Evolutionary conservation across 2,797 vertebrate species (phyloP), one percentile per base, ranked within the genome.

Genomic region (Tenualosa ilisha): DNA sequence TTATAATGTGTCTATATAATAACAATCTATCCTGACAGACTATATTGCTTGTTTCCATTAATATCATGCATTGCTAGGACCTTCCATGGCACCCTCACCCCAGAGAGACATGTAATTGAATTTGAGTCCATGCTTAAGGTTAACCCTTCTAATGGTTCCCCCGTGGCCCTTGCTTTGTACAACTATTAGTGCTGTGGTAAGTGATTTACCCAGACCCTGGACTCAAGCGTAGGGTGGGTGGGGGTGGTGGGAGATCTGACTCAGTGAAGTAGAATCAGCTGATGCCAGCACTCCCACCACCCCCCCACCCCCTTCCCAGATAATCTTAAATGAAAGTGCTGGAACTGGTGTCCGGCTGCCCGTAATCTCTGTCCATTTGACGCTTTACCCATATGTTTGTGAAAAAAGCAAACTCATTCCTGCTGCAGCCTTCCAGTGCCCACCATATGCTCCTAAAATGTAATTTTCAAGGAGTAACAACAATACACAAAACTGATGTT

Each of bases 221-320:
- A 84, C 83, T 85, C 85, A 83, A 59, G 82, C 86, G 85, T 56
- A 83, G 40, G 85, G 53, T 17, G 53, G 56, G 86, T 17, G 83
- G 85, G 85, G 88, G 84, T 31, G 85, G n/a, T 9, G n/a, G 59
- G n/a, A 7, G n/a, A n/a, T 85, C 81, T 86, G 87, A 86, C 61
- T 88, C 83, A 85, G 86, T 85, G 87, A 85, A 68, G 83, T 84
- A 63, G 84, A 89, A 90, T 82, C 79, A 87, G 89, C 91, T 89
- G 88, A 91, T 83, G 84, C 85, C 61, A 89, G 87, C 86, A 91
- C 75, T 63, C 20, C n/a, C 6, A n/a, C n/a, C n/a, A n/a, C n/a
- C 51, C 51, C 51, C 40, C 26, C 61, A 75, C 83, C 49, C 82
- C 82, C 31, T 40, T 68, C 15, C 40, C 72, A 79, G 72, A 79